These are phyloP conservation scores for Brenthis ino DNA, from an alignment of 2,888 invertebrate genomes.

Conservation along the genomic window DNA sequence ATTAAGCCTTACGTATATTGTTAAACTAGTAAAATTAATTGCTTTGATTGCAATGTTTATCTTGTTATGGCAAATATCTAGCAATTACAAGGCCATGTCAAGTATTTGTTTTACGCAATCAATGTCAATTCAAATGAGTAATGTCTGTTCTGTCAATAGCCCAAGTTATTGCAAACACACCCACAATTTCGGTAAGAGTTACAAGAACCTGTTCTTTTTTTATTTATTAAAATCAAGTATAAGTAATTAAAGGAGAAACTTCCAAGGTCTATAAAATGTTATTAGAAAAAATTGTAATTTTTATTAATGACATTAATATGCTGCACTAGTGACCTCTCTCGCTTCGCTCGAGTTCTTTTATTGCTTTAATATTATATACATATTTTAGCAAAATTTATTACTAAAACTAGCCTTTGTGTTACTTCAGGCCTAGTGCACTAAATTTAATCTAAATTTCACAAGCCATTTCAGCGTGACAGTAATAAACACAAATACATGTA, in stretches of 20 bases:
- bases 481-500: too few species aligned
- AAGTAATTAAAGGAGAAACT: slow-evolving; percentile 27
- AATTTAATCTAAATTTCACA: too few species aligned
- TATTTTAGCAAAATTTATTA: too few species aligned
- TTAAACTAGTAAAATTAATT: slow-evolving; percentile 14
- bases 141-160: slow-evolving; percentile 21
- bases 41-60: slow-evolving; percentile 44
- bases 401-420: too few species aligned
- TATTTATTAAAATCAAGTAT: slow-evolving; percentile 21
- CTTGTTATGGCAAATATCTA: slow-evolving; percentile 53
- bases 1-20: slow-evolving; percentile 7
- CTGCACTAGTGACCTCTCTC: too few species aligned
- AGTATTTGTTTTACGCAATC: slow-evolving; percentile 65
- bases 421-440: too few species aligned
- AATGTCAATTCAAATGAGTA: slow-evolving; percentile 31
- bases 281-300: neutral
- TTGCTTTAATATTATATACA: too few species aligned
- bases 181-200: slow-evolving; percentile 25
- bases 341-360: too few species aligned
- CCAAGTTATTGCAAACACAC: slow-evolving; percentile 27
- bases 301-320: neutral
- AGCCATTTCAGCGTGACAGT: too few species aligned
- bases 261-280: slow-evolving; percentile 8
- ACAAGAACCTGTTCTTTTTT: slow-evolving; percentile 26
- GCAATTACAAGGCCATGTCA: slow-evolving; percentile 57